phyloP scores from a whole-genome alignment of 30 jellyfish, hydroid and myxozoan genomes.

The Aurelia sp. region DNA sequence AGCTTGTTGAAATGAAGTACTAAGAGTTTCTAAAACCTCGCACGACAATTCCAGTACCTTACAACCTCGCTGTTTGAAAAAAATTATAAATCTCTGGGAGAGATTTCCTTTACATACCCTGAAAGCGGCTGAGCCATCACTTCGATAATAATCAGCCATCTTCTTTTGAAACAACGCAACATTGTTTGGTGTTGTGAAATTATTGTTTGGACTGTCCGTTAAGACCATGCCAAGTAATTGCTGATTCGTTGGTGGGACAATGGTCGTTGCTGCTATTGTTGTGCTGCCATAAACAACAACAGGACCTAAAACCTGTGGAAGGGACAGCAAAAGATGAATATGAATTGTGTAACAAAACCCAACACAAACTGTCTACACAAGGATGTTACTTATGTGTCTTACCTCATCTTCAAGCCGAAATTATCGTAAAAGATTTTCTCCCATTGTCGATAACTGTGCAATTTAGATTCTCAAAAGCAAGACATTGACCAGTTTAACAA shows the following conservation, averaged over 20 bases:
- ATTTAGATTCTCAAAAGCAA: too few relatives aligned
- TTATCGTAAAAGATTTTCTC: too few relatives aligned
- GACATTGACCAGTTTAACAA: too few relatives aligned
- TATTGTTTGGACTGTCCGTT: constrained; percentile 1
- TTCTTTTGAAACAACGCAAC: constrained; percentile 15
- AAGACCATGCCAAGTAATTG: constrained; percentile 37
- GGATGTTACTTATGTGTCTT: too few relatives aligned
- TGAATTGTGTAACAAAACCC: neutral
- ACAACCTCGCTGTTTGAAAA: too few relatives aligned
- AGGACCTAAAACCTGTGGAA: constrained; percentile 28
- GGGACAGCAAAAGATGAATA: neutral
- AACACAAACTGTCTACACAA: too few relatives aligned
- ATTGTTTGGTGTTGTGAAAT: constrained; percentile 7
- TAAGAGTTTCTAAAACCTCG: too few relatives aligned
- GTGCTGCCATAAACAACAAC: constrained; percentile 41
- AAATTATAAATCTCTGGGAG: too few relatives aligned
- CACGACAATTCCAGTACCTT: too few relatives aligned
- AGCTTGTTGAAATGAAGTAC: too few relatives aligned
- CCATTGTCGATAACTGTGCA: too few relatives aligned
- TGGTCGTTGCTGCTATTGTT: constrained; percentile 29
- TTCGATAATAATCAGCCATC: constrained; percentile 9
- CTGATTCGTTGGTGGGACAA: constrained; percentile 8
- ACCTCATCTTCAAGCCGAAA: too few relatives aligned
- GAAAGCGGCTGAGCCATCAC: neutral
- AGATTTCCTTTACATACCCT: neutral